Evolutionary conservation across 2,797 vertebrate genomes (phyloP), one percentile per base, ranked within the genome.

Genomic region (Rhinogobio ventralis): DNA sequence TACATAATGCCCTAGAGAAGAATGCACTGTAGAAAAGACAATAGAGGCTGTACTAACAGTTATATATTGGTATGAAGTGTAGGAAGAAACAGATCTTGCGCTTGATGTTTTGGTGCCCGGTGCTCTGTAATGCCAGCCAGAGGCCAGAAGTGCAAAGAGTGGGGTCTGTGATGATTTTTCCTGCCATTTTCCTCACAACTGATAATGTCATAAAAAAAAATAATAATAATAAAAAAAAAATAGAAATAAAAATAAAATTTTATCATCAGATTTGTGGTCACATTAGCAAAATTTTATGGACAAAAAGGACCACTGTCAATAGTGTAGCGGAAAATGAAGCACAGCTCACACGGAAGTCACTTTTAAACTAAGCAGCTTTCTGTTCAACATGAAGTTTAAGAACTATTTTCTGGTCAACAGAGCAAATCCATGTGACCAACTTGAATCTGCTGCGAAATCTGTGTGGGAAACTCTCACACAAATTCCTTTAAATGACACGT

Each of bases 201-300:
- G 20, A 42, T 69, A 69, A 45, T n/a, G 20, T 68, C 19, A 39
- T n/a, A 68, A 2, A 39, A 68, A 68, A 10, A 13, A n/a, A n/a
- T n/a, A n/a, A n/a, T n/a, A n/a, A n/a, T n/a, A n/a, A n/a, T n/a
- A n/a, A n/a, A n/a, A n/a, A n/a, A n/a, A n/a, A n/a, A n/a, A n/a
- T n/a, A n/a, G n/a, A n/a, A n/a, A n/a, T n/a, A n/a, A 30, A 5
- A 11, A 19, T 0, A 3, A 0, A 0, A 25, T 45, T 45, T 71
- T 71, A 71, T 71, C 68, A 71, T 14, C n/a, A 45, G 0, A 46
- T 7, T 42, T 45, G n/a, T 25, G 13, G n/a, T 28, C 14, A 72
- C 7, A 72, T 28, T 46, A 28, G 69, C 4, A 5, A 5, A 5
- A 46, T 5, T 9, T 1, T 72, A 9, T 30, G 46, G 55, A 25